Conservation (phyloP, 2,113 vertebrate species). For the Platichthys stellatus region DNA sequence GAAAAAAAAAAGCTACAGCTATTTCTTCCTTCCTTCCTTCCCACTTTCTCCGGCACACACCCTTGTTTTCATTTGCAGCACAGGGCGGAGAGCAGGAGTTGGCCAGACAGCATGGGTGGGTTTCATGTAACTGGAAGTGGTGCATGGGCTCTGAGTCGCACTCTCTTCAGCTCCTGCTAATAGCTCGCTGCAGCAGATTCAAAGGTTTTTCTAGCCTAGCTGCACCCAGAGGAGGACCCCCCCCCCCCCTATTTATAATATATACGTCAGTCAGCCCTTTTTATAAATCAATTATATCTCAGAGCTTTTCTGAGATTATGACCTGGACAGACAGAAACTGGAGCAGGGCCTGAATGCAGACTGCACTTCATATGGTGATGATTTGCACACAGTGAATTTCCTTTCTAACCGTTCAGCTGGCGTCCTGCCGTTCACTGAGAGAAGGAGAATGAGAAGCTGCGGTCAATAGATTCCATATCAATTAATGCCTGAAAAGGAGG, state of each 20-base stretch:
- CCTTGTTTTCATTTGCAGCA: constrained; percentile 75
- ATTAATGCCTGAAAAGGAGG: constrained; percentile 53
- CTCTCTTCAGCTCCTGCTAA: constrained; percentile 44
- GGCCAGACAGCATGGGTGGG: constrained; percentile 65
- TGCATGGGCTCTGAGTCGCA: constrained; percentile 39
- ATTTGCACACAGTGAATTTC: constrained; percentile 38
- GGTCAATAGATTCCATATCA: constrained; percentile 59
- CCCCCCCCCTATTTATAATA: constrained; percentile 18
- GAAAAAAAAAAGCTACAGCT: background rate
- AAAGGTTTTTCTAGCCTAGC: constrained; percentile 35
- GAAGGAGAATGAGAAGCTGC: constrained; percentile 14
- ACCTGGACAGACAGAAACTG: constrained; percentile 42
- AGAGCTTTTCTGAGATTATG: constrained; percentile 38
- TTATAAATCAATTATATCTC: constrained; percentile 27
- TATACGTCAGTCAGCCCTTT: constrained; percentile 28
- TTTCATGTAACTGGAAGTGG: constrained; percentile 66
- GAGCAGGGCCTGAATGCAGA: constrained; percentile 10
- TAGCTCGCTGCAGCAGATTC: constrained; percentile 41
- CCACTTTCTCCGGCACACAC: constrained; percentile 58
- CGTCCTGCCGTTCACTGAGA: constrained; percentile 11
- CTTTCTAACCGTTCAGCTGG: constrained; percentile 41
- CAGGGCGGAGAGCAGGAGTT: constrained; percentile 50
- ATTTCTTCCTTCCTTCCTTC: constrained; percentile 47
- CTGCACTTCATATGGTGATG: constrained; percentile 19
- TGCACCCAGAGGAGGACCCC: constrained; percentile 29